Evolutionary conservation across 2,888 invertebrate species (phyloP), one percentile per base, ranked within the genome.

Genomic region (Bhutanitis thaidina): DNA sequence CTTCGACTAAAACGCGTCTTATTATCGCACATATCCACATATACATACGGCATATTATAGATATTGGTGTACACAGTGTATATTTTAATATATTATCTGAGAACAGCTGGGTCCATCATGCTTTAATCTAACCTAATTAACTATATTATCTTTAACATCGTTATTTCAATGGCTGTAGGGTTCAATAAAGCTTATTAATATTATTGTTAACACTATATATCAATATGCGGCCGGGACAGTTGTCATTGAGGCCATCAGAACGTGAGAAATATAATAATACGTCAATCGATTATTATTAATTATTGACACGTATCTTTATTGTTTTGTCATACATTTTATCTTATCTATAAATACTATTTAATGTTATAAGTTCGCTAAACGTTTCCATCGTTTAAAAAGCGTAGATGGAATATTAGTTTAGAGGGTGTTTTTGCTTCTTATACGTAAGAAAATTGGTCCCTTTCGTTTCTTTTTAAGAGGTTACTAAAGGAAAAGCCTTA

Each of bases 181-280:
- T 35, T 36, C 13, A 50, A 20, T 29, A 15, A n/a, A 35, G 29
- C 9, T 37, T 43, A 38, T 34, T 44, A 41, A 25, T 30, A n/a
- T 43, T 12, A 15, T 38, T 38, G 13, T 29, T 14, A 27, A 30
- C 20, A 20, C 13, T 10, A 15, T 32, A 14, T 43, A 52, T 46
- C 37, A 44, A 44, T 35, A 51, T 45, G 44, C 50, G 29, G 29
- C 7, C 20, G 32, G 41, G 16, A 46, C 30, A 37, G 59, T 54
- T 59, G 55, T 54, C 60, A 58, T 58, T 48, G 58, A 43, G 57
- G 53, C 51, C 54, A 57, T 50, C 56, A 54, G 57, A 49, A 57
- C 63, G 62, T 61, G 62, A 63, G 62, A 59, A 56, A 50, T 46
- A 49, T 58, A 53, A 46, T 53, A 56, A 57, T 53, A 58, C 25